These are phyloP conservation scores for Phrynosoma platyrhinos DNA, from an alignment of 2,113 vertebrate genomes.

Conservation along the genomic window DNA sequence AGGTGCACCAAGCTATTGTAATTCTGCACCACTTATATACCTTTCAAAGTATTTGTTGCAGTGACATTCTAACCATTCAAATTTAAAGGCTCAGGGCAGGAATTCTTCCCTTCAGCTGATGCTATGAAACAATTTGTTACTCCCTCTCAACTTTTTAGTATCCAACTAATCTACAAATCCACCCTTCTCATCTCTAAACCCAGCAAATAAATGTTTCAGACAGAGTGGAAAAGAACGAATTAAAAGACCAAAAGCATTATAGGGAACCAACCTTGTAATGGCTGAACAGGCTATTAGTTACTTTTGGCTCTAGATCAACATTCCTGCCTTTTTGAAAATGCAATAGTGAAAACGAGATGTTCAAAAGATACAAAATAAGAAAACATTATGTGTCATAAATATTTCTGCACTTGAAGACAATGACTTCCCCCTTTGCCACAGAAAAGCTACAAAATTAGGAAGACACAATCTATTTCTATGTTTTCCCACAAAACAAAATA, in stretches of 20 bases:
- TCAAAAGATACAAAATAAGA: neutral
- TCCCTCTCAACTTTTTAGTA: neutral
- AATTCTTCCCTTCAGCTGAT: neutral
- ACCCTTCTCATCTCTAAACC: neutral
- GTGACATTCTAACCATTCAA: neutral
- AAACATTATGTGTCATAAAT: neutral
- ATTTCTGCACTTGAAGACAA: neutral
- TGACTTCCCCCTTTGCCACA: neutral
- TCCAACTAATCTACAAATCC: neutral
- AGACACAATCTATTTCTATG: neutral
- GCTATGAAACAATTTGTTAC: neutral
- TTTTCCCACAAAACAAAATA: neutral
- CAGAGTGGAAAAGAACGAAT: neutral
- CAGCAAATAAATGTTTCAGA: conserved; percentile 11
- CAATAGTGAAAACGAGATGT: neutral
- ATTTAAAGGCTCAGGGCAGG: neutral
- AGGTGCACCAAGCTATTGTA: conserved; percentile 12
- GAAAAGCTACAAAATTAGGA: neutral
- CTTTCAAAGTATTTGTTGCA: conserved; percentile 6
- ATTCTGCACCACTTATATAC: neutral
- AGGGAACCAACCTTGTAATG: neutral
- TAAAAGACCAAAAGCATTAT: neutral
- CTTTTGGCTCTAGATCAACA: neutral
- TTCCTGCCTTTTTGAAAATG: neutral
- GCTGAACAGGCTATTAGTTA: neutral